Conservation (phyloP, 1,140 invertebrate genomes). For the Hyles vespertilio region DNA sequence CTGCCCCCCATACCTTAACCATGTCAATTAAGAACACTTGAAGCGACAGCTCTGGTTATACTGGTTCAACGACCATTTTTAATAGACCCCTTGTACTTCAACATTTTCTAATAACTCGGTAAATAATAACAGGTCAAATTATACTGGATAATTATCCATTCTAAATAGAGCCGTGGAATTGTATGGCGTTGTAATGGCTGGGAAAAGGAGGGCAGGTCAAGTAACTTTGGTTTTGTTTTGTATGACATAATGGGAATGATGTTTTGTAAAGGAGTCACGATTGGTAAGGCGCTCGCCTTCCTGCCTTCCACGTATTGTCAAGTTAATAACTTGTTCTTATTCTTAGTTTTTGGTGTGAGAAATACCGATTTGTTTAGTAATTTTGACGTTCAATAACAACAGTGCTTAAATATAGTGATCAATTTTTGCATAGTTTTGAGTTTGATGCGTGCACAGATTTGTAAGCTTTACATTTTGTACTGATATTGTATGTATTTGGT, state of each 20-base stretch:
- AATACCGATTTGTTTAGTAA: too few species aligned
- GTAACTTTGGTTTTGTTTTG: constrained; percentile 12
- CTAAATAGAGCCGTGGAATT: constrained; percentile 1
- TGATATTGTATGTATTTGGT: too few species aligned
- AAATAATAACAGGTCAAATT: background rate
- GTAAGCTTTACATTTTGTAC: too few species aligned
- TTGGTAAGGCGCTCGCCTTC: constrained; percentile 5
- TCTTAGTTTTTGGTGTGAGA: too few species aligned
- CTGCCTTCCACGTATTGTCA: constrained; percentile 12
- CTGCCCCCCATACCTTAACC: background rate
- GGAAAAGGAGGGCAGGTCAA: background rate
- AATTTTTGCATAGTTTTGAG: too few species aligned
- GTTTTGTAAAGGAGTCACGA: constrained; percentile 17
- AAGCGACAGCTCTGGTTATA: too few species aligned
- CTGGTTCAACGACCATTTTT: too few species aligned
- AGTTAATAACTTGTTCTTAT: too few species aligned
- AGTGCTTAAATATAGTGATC: too few species aligned
- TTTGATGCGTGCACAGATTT: too few species aligned
- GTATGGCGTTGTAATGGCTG: background rate
- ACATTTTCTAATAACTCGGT: constrained; percentile 1
- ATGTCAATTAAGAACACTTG: too few species aligned
- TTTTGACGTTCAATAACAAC: too few species aligned
- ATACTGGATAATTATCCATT: constrained; percentile 7
- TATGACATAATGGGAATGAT: constrained; percentile 7
- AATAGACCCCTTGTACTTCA: background rate